Evolutionary conservation across 1,140 invertebrate genomes (phyloP), one percentile per base, ranked within the genome.

Genomic region (Microplitis demolitor): DNA sequence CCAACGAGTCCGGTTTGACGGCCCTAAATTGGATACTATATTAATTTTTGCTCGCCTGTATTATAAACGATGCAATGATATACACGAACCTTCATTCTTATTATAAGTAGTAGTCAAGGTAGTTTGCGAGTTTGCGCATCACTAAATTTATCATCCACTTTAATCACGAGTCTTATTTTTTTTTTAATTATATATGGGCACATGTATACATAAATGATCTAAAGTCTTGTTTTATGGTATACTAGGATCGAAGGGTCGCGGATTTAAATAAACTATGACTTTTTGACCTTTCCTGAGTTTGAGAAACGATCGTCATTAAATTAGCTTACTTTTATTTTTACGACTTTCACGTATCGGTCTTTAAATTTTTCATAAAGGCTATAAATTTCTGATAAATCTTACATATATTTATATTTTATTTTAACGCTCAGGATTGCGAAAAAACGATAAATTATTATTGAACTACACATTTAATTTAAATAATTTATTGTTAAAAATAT

Each of bases 11-110:
- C 24, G 66, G 56, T 76, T 80, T 79, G 73, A 78, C 73, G 64
- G 68, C 74, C 61, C 68, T 66, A 76, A 78, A 79, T 83, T 79
- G 74, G 72, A 79, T 75, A 54, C 24, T 61, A 69, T 77, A 76
- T 80, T 79, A 72, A 75, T 74, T 75, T 69, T 63, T 60, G 66
- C 70, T 64, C 71, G 66, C 39, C 39, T 11, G 39, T 45, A 45
- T 45, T 53, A 51, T 58, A 53, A 50, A 71, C 37, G 13, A 60
- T 33, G 45, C 60, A 39, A 14, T 62, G 60, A 62, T 62, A 62
- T 62, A 62, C 35, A 34, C 14, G 14, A 31, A 16, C 56, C 6
- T 11, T 45, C 39, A 45, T 11, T 45, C 39, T 45, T 45, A 45
- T 45, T 45, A 45, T 11, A 11, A 45, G 39, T 45, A 45, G 39